A percentile compares a stretch with the other conserved stretches of the same genome.
Conservation (phyloP, 1,140 invertebrate genomes). For the Lanistes nyassanus region DNA sequence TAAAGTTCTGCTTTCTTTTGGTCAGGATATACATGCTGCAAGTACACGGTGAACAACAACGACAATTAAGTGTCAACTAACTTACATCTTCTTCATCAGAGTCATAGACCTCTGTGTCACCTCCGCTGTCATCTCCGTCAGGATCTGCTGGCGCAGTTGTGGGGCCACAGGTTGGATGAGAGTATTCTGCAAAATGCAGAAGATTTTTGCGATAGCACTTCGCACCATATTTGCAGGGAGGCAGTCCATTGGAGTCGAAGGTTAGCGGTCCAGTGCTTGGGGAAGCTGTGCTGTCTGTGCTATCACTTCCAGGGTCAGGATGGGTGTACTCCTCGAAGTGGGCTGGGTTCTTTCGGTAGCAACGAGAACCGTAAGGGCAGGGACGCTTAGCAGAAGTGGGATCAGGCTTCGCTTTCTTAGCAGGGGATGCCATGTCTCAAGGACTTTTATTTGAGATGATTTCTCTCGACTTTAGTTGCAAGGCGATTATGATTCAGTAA, state of each 20-base stretch:
- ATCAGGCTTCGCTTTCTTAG: constrained; percentile 39
- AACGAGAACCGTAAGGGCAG: constrained; percentile 45
- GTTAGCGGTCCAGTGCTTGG: background rate
- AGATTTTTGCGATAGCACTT: constrained; percentile 54
- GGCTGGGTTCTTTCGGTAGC: constrained; percentile 47
- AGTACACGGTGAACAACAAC: too few species aligned
- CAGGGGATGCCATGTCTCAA: constrained; percentile 15
- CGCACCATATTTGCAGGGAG: constrained; percentile 50
- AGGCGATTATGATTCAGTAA: too few species aligned
- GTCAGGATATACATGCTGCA: too few species aligned
- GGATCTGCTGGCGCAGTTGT: background rate
- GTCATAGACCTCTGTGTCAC: constrained; percentile 40
- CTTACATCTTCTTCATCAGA: constrained; percentile 30
- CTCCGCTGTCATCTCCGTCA: constrained; percentile 26
- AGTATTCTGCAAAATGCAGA: constrained; percentile 52
- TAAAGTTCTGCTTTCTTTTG: too few species aligned
- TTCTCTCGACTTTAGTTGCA: too few species aligned
- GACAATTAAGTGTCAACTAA: too few species aligned
- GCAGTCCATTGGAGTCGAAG: constrained; percentile 26
- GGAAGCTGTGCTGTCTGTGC: background rate
- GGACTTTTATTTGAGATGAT: too few species aligned
- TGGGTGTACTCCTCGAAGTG: constrained; percentile 47
- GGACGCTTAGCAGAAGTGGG: background rate
- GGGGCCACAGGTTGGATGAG: constrained; percentile 38
- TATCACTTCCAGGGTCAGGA: constrained; percentile 22